phyloP scores from a whole-genome alignment of 2,888 invertebrate genomes.

The Synergus itoensis region DNA sequence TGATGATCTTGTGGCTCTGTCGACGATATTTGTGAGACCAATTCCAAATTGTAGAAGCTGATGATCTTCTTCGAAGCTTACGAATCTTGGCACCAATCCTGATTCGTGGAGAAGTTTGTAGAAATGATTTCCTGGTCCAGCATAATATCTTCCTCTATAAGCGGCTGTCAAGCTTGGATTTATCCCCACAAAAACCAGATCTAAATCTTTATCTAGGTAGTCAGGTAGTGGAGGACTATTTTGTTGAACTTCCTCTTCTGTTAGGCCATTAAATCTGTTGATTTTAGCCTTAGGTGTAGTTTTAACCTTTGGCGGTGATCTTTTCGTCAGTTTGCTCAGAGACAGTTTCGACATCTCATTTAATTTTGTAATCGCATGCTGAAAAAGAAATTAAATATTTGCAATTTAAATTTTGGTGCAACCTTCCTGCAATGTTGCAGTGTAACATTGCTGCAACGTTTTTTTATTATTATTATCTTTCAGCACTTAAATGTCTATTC shows the following conservation, averaged over 20 bases:
- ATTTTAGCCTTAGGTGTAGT: constrained; percentile 59
- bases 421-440: too few species aligned
- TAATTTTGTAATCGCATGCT: neutral
- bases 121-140: constrained; percentile 76
- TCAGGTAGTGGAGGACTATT: constrained; percentile 68
- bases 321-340: constrained; percentile 67
- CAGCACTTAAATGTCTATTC: too few species aligned
- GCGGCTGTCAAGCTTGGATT: constrained; percentile 75
- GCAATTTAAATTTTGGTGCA: too few species aligned
- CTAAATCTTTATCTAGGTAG: constrained; percentile 66
- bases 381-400: neutral
- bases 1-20: constrained; percentile 72
- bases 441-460: too few species aligned
- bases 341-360: constrained; percentile 63
- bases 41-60: constrained; percentile 69
- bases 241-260: constrained; percentile 70
- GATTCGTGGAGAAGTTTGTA: constrained; percentile 74
- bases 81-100: constrained; percentile 63
- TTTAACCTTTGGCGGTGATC: constrained; percentile 42
- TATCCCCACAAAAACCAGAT: constrained; percentile 73
- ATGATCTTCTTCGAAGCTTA: constrained; percentile 70
- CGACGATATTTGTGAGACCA: constrained; percentile 74
- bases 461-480: too few species aligned
- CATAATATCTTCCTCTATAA: constrained; percentile 74
- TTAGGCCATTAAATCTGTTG: constrained; percentile 71